Percentiles rank a stretch among this genome's conserved stretches.
These are phyloP conservation scores for Drosophila austrosaltans DNA, from an alignment of 2,888 invertebrate genomes.

Conservation along the genomic window DNA sequence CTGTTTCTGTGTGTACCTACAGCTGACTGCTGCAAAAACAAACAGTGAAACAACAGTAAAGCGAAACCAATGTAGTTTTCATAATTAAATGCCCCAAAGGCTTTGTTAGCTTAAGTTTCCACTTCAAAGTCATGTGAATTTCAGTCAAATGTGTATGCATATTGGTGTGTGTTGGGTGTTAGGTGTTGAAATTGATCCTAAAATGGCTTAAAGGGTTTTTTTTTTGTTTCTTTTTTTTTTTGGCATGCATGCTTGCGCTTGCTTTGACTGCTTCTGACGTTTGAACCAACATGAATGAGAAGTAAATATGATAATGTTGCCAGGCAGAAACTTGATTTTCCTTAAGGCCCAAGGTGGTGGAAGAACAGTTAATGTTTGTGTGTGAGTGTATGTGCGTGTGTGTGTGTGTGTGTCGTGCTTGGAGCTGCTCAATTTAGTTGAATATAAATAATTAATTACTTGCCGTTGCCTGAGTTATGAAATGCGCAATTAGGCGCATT, in stretches of 20 bases:
- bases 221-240: conserved; percentile 6
- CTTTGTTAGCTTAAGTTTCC: conserved; percentile 30
- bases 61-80: not conserved
- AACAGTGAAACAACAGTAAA: not conserved
- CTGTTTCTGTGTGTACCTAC: conserved; percentile 7
- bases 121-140: conserved; percentile 47
- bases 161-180: conserved; percentile 8
- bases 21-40: not conserved
- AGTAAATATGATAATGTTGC: conserved; percentile 10
- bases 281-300: conserved; percentile 32
- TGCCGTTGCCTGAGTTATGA: conserved; percentile 76
- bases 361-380: conserved; percentile 26
- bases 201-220: conserved; percentile 27
- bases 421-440: conserved; percentile 74
- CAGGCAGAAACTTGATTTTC: conserved; percentile 4
- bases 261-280: conserved; percentile 39
- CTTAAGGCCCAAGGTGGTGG: conserved; percentile 16
- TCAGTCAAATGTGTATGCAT: conserved; percentile 6
- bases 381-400: conserved; percentile 15
- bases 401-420: conserved; percentile 52
- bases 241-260: not conserved
- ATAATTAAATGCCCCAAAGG: conserved; percentile 50
- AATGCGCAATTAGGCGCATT: conserved; percentile 78
- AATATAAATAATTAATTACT: conserved; percentile 77
- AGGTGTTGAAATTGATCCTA: conserved; percentile 25